Evolutionary conservation across 2,888 invertebrate genomes (phyloP), one percentile per base, ranked within the genome.

Genomic region (Xanthostigma xanthostigma): DNA sequence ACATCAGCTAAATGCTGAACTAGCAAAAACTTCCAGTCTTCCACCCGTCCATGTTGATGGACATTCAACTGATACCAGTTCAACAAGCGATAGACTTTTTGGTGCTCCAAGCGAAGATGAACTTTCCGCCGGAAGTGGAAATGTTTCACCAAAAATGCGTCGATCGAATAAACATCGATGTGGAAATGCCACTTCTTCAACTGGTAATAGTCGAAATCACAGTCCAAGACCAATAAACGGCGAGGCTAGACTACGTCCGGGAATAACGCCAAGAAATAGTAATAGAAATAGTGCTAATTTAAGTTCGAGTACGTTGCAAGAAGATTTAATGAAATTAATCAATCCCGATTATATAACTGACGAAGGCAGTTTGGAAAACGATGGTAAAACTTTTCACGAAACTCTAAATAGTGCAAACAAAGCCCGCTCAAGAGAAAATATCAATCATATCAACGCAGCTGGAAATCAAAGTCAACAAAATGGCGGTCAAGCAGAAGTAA

Each of bases 311-410:
- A 81, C 80, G 17, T 70, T 84, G 34, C 83, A 91, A 70, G 90
- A 92, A 64, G 92, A 93, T 62, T 69, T 89, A 17, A 82, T 91
- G 73, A 80, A 87, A 44, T 72, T 92, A 33, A 92, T 92, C 59
- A 86, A 87, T 66, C 89, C 88, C 0, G 89, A 89, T 59, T 74
- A 70, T 57, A 69, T 71, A 48, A 68, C 71, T 50, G 63, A 65
- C 27, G 58, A 60, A 9, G 67, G 67, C 46, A 54, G 53, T 12
- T 47, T 51, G 41, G 49, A 51, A 51, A 52, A 49, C 37, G 51
- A 42, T 45, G 41, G 45, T 48, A 39, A 44, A 45, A 45, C 54
- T 45, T 38, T 36, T 42, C 40, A n/a, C 33, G 12, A 45, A 10
- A 36, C 11, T 12, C 33, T 13, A 41, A 27, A 27, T 27, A 27